Base-by-base conservation (phyloP, 2,113 vertebrate genomes). In the Caracal caracal region DNA sequence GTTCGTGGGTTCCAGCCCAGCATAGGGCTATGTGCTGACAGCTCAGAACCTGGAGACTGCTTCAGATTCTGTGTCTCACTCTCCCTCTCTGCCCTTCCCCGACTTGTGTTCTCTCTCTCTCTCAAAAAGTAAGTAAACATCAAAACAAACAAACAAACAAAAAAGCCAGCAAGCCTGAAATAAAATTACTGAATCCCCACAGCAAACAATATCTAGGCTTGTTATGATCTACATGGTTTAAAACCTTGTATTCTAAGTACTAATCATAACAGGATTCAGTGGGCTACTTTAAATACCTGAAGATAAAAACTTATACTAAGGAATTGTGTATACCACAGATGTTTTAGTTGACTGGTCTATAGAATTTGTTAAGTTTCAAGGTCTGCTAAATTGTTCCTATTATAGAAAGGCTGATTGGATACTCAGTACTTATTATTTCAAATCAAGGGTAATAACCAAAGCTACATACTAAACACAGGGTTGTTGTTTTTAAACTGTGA, bases 341-440 rank as follows among this genome's bases (percentile, higher is more conserved):
- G 8, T 49, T 51, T 56, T 19, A 90, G 35, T n/a, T 71, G 43
- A 70, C 47, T 73, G 19, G 51, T 7, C 53, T 37, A 33, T 61
- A 59, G 66, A 84, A 95, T 78, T 78, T 96, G 47, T 75, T 47
- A 86, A 71, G 63, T 79, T 95, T 90, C 19, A 68, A 88, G 28
- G n/a, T 49, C 28, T 87, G 80, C 19, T 95, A 92, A 70, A 89
- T 40, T 65, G 35, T 7, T 94, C 66, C 51, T 84, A 13, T 71
- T 59, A 79, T 53, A 79, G 35, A 86, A 91, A 94, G 51, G 28
- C 2, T 37, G 88, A 35, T 0, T 90, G 35, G 35, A 65, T 78
- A 87, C 7, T 76, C 78, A 76, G 47, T 63, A 49, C 70, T 97
- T 63, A 92, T 71, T 79, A 83, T 59, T 85, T 95, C 56, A 90